Evolutionary conservation across 2,113 vertebrate genomes (phyloP).

Genomic region (Thalassoma bifasciatum): DNA sequence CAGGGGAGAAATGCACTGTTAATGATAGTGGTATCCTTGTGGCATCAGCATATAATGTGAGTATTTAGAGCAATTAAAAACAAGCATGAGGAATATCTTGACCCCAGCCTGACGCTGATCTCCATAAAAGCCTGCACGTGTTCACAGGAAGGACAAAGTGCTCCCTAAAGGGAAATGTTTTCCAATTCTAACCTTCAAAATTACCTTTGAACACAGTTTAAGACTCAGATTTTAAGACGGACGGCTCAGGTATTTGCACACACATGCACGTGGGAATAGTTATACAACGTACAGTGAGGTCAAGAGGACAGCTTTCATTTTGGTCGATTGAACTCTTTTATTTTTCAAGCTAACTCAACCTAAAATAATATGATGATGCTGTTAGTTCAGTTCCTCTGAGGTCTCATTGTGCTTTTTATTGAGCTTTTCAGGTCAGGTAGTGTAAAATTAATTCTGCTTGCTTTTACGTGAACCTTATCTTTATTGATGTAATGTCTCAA

Average conservation of each 20-base stretch:
- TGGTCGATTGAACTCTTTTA: background rate
- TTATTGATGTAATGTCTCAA: background rate
- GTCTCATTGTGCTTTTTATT: background rate
- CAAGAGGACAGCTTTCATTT: background rate
- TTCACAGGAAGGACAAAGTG: background rate
- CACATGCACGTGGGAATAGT: conserved; percentile 6
- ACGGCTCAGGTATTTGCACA: conserved; percentile 12
- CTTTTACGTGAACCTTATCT: too few relatives aligned
- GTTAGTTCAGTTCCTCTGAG: background rate
- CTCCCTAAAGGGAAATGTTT: background rate
- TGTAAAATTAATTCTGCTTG: background rate
- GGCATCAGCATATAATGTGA: background rate
- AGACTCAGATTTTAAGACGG: background rate
- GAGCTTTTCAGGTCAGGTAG: background rate
- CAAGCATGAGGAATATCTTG: conserved; percentile 1
- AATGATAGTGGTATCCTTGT: background rate
- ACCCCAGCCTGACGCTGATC: background rate
- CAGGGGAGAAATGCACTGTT: background rate
- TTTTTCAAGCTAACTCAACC: background rate
- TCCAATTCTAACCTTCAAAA: background rate
- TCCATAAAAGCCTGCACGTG: background rate
- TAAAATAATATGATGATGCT: background rate
- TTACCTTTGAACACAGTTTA: conserved; percentile 22
- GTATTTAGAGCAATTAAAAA: conserved; percentile 4
- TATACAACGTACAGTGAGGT: conserved; percentile 29